A percentile compares a stretch with the other conserved stretches of the same genome.
Conservation (phyloP, 2,888 invertebrate genomes). For the Fissipunctia ypsillon region DNA sequence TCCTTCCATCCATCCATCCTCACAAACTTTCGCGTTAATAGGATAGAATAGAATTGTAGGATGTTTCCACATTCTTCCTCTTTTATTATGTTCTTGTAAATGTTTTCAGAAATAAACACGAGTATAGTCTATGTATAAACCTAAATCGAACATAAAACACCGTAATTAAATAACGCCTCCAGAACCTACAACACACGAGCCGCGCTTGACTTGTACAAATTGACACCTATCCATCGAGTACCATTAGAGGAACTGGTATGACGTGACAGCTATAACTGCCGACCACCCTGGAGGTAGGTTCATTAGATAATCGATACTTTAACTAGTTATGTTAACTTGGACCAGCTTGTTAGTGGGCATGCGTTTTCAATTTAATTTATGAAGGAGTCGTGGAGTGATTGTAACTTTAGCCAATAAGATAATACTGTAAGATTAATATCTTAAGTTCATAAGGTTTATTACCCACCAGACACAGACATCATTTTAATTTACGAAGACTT, state of each 20-base stretch:
- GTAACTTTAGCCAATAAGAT: not conserved
- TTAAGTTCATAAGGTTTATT: too few relatives aligned
- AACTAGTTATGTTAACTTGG: constrained; percentile 27
- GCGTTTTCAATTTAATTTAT: constrained; percentile 28
- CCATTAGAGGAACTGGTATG: constrained; percentile 39
- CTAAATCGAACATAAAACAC: not conserved
- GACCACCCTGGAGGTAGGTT: constrained; percentile 50
- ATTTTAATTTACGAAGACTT: not conserved
- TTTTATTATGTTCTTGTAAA: not conserved
- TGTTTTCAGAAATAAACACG: not conserved
- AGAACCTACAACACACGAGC: constrained; percentile 16
- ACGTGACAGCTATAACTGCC: constrained; percentile 29
- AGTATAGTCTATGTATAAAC: not conserved
- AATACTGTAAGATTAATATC: not conserved
- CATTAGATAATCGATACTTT: constrained; percentile 42
- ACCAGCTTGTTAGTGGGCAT: constrained; percentile 23
- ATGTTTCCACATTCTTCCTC: not conserved
- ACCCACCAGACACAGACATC: not conserved
- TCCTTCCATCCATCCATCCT: too few relatives aligned
- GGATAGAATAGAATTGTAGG: too few relatives aligned
- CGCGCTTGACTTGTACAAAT: constrained; percentile 50
- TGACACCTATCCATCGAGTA: constrained; percentile 51
- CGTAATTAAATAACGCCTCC: constrained; percentile 6
- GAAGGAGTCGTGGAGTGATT: not conserved
- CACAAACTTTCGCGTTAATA: too few relatives aligned